Conservation (phyloP, 1,140 invertebrate genomes). For the Triops cancriformis region DNA sequence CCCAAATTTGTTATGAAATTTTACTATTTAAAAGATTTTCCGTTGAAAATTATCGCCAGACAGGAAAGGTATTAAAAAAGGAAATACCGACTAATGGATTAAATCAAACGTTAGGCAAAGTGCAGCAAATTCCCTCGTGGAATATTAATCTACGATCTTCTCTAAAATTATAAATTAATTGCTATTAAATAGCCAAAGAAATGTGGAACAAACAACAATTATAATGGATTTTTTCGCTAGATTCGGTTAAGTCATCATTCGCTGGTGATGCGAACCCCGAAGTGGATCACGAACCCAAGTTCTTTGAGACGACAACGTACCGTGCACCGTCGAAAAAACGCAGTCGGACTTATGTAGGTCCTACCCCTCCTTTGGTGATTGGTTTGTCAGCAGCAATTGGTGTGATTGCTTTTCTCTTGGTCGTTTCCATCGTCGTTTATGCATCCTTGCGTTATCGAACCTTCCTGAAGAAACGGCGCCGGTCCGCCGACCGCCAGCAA, state of each 20-base stretch:
- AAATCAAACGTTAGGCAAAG: no score
- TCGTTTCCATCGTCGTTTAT: constrained; percentile 51
- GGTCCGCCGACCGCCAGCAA: constrained; percentile 52
- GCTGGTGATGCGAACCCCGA: background rate
- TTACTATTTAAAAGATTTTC: no score
- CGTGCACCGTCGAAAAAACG: constrained; percentile 15
- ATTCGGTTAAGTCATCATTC: background rate
- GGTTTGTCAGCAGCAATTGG: constrained; percentile 52
- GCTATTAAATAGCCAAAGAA: no score
- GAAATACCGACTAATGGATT: no score
- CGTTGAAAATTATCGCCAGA: no score
- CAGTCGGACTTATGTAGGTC: constrained; percentile 3
- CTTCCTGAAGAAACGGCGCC: constrained; percentile 42
- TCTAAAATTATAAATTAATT: no score
- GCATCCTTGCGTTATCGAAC: constrained; percentile 45
- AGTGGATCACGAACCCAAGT: background rate
- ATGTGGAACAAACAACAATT: background rate
- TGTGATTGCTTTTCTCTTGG: constrained; percentile 48
- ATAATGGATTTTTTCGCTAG: no score
- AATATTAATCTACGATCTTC: no score
- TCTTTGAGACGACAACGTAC: constrained; percentile 13
- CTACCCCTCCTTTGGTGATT: constrained; percentile 38
- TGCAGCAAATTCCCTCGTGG: no score
- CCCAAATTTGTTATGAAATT: no score
- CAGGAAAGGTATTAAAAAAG: no score